phyloP scores from a whole-genome alignment of 2,797 vertebrate species.

The Calcarius lapponicus region DNA sequence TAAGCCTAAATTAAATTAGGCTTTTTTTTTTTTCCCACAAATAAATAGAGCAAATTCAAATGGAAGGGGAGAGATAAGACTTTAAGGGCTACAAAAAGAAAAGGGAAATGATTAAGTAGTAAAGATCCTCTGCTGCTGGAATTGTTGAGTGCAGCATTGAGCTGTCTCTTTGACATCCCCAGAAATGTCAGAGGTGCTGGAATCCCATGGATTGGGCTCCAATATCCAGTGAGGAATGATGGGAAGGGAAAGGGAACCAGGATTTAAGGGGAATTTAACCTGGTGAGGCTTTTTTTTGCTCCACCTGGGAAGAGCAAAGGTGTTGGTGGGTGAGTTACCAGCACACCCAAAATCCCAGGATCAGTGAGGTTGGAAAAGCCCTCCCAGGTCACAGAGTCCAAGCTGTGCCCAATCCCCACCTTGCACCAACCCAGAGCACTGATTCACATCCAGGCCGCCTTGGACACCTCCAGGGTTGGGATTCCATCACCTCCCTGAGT shows the following conservation, averaged over 20 bases:
- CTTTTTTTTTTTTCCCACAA: background rate
- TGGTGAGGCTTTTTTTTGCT: background rate
- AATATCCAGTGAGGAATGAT: background rate
- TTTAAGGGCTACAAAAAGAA: background rate
- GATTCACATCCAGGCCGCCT: accelerated
- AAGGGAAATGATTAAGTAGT: background rate
- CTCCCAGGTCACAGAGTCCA: background rate
- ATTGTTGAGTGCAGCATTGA: background rate
- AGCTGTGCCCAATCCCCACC: background rate
- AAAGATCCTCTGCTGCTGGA: background rate
- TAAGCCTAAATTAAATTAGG: background rate
- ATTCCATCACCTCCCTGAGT: background rate
- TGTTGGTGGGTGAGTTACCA: background rate
- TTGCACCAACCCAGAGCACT: background rate
- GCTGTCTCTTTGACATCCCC: background rate
- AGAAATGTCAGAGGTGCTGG: background rate
- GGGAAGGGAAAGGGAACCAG: background rate
- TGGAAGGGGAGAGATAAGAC: background rate
- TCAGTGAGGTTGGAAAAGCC: background rate
- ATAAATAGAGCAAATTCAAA: background rate
- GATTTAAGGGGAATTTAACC: background rate
- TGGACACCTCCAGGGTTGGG: background rate
- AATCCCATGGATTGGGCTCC: background rate
- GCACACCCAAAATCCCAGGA: background rate
- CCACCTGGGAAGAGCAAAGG: background rate